These are phyloP conservation scores for Thryonomys swinderianus DNA, from an alignment of 2,113 vertebrate species.

Conservation along the genomic window DNA sequence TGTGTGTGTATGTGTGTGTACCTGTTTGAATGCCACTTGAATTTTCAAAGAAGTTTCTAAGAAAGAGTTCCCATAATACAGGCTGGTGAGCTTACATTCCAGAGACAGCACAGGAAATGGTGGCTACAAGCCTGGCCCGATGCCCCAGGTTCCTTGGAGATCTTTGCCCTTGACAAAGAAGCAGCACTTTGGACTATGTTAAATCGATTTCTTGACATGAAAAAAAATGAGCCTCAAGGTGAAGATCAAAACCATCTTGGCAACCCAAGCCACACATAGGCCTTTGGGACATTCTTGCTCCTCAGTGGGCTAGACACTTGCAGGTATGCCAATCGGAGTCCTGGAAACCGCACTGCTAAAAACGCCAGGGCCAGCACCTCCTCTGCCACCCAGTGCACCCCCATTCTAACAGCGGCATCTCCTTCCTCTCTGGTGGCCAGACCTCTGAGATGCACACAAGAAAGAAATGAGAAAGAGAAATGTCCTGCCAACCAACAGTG, in stretches of 20 bases:
- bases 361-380: neutral
- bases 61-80: neutral
- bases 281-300: slow-evolving; percentile 40
- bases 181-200: neutral
- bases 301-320: slow-evolving; percentile 26
- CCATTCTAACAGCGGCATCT: slow-evolving; percentile 66
- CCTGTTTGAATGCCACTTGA: neutral
- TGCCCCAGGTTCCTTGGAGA: neutral
- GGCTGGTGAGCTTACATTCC: neutral
- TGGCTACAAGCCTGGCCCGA: neutral
- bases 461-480: slow-evolving; percentile 53
- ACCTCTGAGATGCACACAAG: slow-evolving; percentile 53
- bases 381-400: neutral
- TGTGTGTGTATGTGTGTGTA: no score
- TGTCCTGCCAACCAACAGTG: neutral
- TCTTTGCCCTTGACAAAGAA: neutral
- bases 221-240: neutral
- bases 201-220: neutral
- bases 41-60: slow-evolving; percentile 9
- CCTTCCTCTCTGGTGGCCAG: slow-evolving; percentile 52
- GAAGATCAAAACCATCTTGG: neutral
- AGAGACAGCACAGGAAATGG: no score
- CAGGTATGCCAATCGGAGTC: slow-evolving; percentile 54
- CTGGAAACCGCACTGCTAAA: slow-evolving; percentile 56
- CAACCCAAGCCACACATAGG: neutral